Evolutionary conservation across 2,888 invertebrate genomes (phyloP).

Genomic region (Dasypolia templi): DNA sequence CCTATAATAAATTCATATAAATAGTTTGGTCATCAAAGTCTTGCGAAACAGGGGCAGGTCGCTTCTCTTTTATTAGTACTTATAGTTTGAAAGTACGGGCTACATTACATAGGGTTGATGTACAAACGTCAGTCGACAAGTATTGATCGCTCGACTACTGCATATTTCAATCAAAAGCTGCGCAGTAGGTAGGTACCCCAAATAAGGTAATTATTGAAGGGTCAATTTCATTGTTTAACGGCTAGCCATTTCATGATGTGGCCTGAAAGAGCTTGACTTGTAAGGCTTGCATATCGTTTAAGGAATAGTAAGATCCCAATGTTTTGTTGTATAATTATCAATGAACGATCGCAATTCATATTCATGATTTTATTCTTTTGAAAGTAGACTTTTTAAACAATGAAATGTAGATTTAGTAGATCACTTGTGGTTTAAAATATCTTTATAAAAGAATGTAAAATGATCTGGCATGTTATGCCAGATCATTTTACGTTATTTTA

Average conservation of each 20-base stretch:
- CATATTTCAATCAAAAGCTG: slow-evolving; percentile 39
- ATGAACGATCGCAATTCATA: neutral
- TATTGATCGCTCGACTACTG: slow-evolving; percentile 45
- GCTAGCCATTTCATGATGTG: neutral
- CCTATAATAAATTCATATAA: too few species aligned
- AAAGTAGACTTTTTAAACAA: neutral
- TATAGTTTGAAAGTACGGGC: neutral
- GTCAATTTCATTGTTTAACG: neutral
- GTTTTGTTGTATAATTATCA: neutral
- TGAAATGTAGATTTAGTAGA: neutral
- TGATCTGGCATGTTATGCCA: too few species aligned
- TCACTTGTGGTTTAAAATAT: neutral
- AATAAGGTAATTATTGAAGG: neutral
- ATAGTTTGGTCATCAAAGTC: neutral
- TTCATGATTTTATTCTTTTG: neutral
- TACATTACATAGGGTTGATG: neutral
- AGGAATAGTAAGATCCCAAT: neutral
- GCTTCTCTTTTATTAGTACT: neutral
- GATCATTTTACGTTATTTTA: neutral
- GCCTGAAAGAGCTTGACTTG: neutral
- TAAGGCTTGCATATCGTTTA: neutral
- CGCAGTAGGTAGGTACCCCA: slow-evolving; percentile 26
- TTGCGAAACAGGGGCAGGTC: neutral
- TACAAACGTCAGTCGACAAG: neutral
- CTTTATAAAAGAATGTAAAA: neutral